These are phyloP conservation scores for Pithys albifrons DNA, from an alignment of 2,113 vertebrate species.

Conservation along the genomic window DNA sequence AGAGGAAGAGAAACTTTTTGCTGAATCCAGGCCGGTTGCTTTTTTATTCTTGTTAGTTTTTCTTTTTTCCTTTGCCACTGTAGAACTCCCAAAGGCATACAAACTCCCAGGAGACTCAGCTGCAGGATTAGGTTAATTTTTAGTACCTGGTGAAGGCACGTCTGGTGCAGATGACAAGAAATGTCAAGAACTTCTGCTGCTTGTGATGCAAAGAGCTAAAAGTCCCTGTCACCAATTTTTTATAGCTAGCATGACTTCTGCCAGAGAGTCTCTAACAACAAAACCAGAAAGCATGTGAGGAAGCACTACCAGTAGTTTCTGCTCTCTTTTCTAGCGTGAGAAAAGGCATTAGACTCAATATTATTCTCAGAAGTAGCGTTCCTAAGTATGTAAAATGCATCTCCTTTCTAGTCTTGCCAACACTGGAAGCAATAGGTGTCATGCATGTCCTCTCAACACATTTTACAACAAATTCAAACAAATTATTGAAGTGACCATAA, in stretches of 20 bases:
- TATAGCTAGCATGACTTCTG: neutral
- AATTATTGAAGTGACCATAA: neutral
- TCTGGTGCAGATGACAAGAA: neutral
- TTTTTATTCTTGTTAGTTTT: neutral
- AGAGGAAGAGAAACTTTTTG: neutral
- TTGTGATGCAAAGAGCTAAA: neutral
- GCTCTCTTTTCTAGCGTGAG: neutral
- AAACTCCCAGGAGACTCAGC: neutral
- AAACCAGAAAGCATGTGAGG: neutral
- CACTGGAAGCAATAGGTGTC: neutral
- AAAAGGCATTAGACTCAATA: neutral
- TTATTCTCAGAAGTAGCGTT: neutral
- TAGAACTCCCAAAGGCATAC: neutral
- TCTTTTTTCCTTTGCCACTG: neutral
- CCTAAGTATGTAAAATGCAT: neutral
- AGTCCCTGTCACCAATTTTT: neutral
- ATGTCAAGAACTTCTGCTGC: neutral
- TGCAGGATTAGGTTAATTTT: conserved; percentile 14
- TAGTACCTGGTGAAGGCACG: conserved; percentile 7
- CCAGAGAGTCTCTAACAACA: neutral
- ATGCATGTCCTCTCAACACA: neutral
- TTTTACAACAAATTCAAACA: neutral
- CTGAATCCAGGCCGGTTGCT: neutral
- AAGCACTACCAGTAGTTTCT: neutral
- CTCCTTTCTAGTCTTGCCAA: neutral